Evolutionary conservation across 2,797 vertebrate genomes (phyloP), one percentile per base, ranked within the genome.

Genomic region (Pteropus rufus): DNA sequence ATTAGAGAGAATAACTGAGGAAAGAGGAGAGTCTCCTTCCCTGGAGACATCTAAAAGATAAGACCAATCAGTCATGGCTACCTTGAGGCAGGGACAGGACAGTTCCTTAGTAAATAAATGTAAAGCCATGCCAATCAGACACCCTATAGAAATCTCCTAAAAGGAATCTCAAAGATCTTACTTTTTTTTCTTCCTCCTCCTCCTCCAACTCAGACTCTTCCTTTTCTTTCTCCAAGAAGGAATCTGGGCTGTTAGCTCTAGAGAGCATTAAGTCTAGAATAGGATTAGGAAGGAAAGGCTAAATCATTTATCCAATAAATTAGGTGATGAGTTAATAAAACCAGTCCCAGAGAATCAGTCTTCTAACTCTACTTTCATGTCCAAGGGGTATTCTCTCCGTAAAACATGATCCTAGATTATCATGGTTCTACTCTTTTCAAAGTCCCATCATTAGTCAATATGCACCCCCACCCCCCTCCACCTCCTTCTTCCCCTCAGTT

Each of bases 141-240:
- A 14, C n/a, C n/a, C 52, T 62, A 89, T 7, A 84, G 91, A 36
- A 94, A 41, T 70, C 18, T 84, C 60, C 70, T 85, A 64, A 85
- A 93, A 69, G 79, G 34, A 84, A 72, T 69, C 24, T 60, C 39
- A 39, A 76, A 93, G 24, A 87, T 81, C 94, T 96, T 97, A 97
- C 97, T 73, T 92, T 93, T 83, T 94, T 82, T 58, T 93, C 41
- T 93, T 82, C 64, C 19, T 95, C 31, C 8, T 94, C 39, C 4
- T 81, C 67, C 29, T 96, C 81, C 19, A 85, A 18, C 19, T 88
- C 85, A 4, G 49, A 64, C 49, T 94, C 64, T 77, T 95, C 84
- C 31, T 95, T 86, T 73, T 93, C 95, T 69, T 96, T 86, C 64
- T 96, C 94, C 62, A 83, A 44, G 64, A 10, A 85, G 77, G 83